Base-by-base conservation (phyloP, 2,888 invertebrate species). In the Auanema sp. region DNA sequence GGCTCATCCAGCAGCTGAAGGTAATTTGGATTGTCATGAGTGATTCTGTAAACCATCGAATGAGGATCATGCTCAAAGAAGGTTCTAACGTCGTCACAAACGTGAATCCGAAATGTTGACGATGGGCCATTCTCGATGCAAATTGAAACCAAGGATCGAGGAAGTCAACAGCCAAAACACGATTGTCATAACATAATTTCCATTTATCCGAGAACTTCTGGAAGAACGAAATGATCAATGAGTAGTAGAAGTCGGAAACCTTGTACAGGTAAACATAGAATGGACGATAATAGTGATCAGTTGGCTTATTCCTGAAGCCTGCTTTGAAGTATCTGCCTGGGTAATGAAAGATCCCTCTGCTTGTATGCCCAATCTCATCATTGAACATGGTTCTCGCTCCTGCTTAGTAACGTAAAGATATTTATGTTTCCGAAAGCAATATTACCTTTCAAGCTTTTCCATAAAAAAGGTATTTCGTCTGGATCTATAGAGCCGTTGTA, bases 301-400 rank as follows among this genome's bases (percentile, higher is more conserved):
- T 59, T 11, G 71, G 72, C 25, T 56, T 43, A 10, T 52, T 14
- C 5, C 41, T 16, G 51, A 74, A 76, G 4, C 76, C 76, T 18
- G 12, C 16, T 21, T 53, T 41, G 49, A 72, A 73, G 41, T 69
- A 63, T 1, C 64, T 42, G 1, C 65, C 51, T 4, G 73, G 69
- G 60, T 76, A 76, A 49, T 74, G 76, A 42, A 74, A 72, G 5
- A 75, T 52, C 21, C 75, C 75, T 6, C 75, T 56, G 14, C 58
- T 40, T 0, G 64, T 65, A 58, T 76, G 67, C 73, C 72, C 72
- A 0, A 72, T 60, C 42, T 76, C 76, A 53, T 76, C 76, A 25
- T 72, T 74, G 62, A 66, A 69, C 60, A 74, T 59, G 14, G 72
- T 72, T 14, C 61, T 61, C 33, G 70, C 71, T 6, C 70, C 70